Evolutionary conservation across 2,113 vertebrate genomes (phyloP).

Genomic region (Gulo gulo): DNA sequence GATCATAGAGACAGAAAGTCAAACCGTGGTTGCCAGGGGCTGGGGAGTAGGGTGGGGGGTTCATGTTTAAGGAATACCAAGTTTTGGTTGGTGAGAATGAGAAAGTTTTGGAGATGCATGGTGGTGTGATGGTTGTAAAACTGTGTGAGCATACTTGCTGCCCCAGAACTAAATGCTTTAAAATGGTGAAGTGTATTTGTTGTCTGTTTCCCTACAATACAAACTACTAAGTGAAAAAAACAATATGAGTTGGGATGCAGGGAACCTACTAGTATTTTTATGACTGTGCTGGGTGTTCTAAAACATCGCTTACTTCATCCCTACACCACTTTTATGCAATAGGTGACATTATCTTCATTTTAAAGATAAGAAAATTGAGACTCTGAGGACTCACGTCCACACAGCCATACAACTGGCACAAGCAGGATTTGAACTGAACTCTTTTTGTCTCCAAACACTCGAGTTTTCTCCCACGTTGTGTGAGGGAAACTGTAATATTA

Average conservation of each 20-base stretch:
- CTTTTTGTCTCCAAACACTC: background rate
- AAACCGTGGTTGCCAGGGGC: background rate
- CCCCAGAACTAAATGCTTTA: background rate
- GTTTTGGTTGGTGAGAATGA: background rate
- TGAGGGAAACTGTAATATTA: background rate
- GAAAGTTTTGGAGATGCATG: background rate
- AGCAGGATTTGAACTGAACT: background rate
- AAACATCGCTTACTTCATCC: background rate
- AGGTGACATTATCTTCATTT: background rate
- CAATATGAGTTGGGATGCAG: background rate
- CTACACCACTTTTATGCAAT: background rate
- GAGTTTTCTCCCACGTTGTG: background rate
- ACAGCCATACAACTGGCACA: background rate
- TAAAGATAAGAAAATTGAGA: background rate
- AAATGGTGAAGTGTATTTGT: background rate
- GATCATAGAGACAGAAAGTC: background rate
- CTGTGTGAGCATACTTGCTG: background rate
- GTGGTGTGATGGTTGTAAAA: background rate
- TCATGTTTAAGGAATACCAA: background rate
- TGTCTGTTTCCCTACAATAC: background rate
- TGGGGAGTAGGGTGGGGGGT: no score
- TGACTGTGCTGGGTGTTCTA: background rate
- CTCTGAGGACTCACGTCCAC: background rate
- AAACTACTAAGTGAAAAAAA: background rate
- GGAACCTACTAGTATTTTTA: background rate